Conservation (phyloP, 2,888 invertebrate species). For the Caradrina kadenii region DNA sequence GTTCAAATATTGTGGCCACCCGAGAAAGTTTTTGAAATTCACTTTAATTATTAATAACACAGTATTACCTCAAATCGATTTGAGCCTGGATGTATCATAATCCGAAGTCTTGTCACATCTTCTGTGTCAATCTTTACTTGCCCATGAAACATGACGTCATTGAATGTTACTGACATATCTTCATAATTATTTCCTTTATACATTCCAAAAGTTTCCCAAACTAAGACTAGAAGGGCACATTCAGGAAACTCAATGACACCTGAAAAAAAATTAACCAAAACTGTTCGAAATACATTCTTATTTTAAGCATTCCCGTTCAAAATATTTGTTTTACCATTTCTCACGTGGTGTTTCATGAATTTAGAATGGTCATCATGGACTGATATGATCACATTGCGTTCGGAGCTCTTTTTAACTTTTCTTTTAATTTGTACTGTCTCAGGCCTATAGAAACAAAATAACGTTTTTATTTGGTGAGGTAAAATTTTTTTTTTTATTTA, state of each 20-base stretch:
- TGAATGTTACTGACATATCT: constrained; percentile 10
- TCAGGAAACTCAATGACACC: constrained; percentile 5
- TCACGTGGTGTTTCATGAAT: constrained; percentile 2
- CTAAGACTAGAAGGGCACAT: background rate
- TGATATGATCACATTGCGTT: constrained; percentile 2
- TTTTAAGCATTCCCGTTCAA: too few species aligned
- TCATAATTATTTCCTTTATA: background rate
- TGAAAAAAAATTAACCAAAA: background rate
- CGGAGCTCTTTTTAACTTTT: background rate
- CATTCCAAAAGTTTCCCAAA: constrained; percentile 13
- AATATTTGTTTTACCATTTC: background rate
- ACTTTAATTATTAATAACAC: background rate
- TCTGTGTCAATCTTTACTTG: background rate
- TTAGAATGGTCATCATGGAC: constrained; percentile 2
- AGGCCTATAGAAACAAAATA: background rate
- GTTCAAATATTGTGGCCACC: too few species aligned
- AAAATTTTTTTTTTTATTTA: background rate
- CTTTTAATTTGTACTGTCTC: too few species aligned
- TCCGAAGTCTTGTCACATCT: constrained; percentile 1
- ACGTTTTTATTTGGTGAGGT: too few species aligned
- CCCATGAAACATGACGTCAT: constrained; percentile 1
- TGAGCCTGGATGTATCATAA: background rate
- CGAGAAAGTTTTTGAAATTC: too few species aligned
- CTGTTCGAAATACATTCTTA: too few species aligned
- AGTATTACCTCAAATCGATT: constrained; percentile 6